Percentiles rank a stretch among this genome's conserved stretches.
phyloP scores from a whole-genome alignment of 1,140 invertebrate species.

The Halictus rubicundus region DNA sequence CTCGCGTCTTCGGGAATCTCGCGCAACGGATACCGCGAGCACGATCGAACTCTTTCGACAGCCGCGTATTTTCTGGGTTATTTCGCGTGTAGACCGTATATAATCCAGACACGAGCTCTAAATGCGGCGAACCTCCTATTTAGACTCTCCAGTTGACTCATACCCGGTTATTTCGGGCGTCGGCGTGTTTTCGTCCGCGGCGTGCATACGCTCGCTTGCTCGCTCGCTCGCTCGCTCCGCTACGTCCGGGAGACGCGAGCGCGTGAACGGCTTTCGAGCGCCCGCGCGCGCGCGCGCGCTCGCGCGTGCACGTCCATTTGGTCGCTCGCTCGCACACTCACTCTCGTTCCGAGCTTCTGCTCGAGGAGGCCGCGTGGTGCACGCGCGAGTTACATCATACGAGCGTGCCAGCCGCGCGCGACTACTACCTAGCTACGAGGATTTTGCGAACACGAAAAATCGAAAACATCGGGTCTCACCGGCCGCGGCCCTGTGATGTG shows the following conservation, averaged over 20 bases:
- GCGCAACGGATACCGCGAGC: background rate
- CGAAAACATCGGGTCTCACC: background rate
- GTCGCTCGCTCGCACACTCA: background rate
- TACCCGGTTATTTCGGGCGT: constrained; percentile 64
- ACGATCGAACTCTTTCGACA: constrained; percentile 48
- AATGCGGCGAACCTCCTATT: constrained; percentile 71
- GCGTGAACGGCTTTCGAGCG: constrained; percentile 23
- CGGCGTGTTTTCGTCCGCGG: constrained; percentile 68
- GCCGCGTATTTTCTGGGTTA: constrained; percentile 61
- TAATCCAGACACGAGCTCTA: constrained; percentile 70
- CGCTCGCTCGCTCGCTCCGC: background rate
- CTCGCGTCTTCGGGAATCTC: no score
- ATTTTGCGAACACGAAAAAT: constrained; percentile 50
- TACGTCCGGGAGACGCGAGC: constrained; percentile 11
- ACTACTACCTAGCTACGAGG: background rate
- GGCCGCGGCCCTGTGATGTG: background rate
- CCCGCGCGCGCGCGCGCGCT: background rate
- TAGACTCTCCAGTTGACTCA: constrained; percentile 72
- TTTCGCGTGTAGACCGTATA: constrained; percentile 60
- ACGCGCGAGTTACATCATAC: constrained; percentile 56
- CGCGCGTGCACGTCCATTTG: background rate
- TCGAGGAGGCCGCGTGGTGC: constrained; percentile 7
- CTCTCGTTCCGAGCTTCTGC: background rate
- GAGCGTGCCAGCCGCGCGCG: background rate
- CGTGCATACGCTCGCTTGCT: constrained; percentile 50